Evolutionary conservation across 2,888 invertebrate species (phyloP), one percentile per base, ranked within the genome.

Genomic region (Tetropium fuscum): DNA sequence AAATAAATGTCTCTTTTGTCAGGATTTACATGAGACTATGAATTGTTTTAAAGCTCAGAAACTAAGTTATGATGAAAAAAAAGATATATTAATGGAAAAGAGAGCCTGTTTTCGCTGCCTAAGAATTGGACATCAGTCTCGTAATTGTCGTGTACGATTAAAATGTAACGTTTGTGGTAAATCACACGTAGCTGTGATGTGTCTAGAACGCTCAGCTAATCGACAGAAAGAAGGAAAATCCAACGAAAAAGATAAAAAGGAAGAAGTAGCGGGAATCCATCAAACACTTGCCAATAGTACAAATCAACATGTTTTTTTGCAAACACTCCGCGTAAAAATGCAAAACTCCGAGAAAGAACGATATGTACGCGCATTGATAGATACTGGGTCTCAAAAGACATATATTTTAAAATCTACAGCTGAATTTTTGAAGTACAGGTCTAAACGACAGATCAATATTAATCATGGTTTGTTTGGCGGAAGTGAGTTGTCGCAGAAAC

Each of bases 381-480:
- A 63, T 34, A 63, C 30, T 5, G 63, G 60, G 5, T 49, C 54
- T 2, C 60, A 60, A 19, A 44, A 57, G n/a, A n/a, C n/a, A n/a
- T n/a, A 63, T 43, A 49, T 63, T 22, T 32, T 58, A 48, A 53
- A 49, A 20, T 27, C 47, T 19, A 51, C 58, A 11, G 58, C 55
- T 0, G 11, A 11, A 1, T 1, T 8, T 15, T 18, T 54, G 10
- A 41, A 48, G 0, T 49, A 11, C 22, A 25, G 8, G 15, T 27
- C 53, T 4, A 56, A 53, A 47, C 6, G 48, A 15, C 11, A 7
- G 10, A 43, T 43, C 8, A 58, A 27, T n/a, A 38, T 58, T 27
- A 27, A 41, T 6, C 58, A 64, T 41, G 0, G 83, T 76, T 56
- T 80, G 77, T 20, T 81, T 80, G 10, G 83, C 75, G 22, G 81